Base-by-base conservation (phyloP, 2,797 vertebrate genomes). In the Vespertilio murinus region DNA sequence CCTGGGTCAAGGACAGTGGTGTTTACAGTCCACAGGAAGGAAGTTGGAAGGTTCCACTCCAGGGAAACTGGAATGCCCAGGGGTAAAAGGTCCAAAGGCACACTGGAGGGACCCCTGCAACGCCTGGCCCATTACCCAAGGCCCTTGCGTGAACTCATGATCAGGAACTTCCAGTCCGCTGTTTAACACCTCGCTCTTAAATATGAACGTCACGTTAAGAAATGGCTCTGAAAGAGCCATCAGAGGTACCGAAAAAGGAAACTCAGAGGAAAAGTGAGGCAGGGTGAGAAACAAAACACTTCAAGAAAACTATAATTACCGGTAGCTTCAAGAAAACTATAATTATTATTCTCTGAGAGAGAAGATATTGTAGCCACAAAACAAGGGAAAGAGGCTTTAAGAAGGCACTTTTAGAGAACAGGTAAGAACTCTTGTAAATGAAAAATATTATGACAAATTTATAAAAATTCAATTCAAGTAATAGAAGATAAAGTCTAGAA, bases 391-490 rank as follows among this genome's bases (percentile, higher is more conserved):
- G 11, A 78, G 18, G 17, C 47, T 90, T 87, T 54, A 5, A 56
- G 73, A 65, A 56, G 40, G 13, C 13, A 52, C 8, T 88, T 88
- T 40, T 64, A 81, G 56, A 92, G 28, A 61, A 64, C 16, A 75
- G 18, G 33, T 69, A 70, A 54, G 11, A 91, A 79, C 1, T 61
- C 42, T 82, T 47, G 2, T n/a, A 74, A 61, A 45, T 69, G 25
- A 88, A 59, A 87, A 86, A 35, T 56, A 85, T 13, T 23, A 45
- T 23, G 28, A 16, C 10, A 83, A 80, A 75, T 54, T 42, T 80
- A 73, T 35, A 88, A 84, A 80, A 70, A 52, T 70, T 79, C 67
- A 52, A 61, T 35, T 88, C 22, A 74, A 93, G 75, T 85, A 74
- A 74, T 69, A 64, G 54, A 86, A 88, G 38, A n/a, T 75, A 59